Conservation (phyloP, 1,140 invertebrate genomes). For the Neodiprion pinetum region DNA sequence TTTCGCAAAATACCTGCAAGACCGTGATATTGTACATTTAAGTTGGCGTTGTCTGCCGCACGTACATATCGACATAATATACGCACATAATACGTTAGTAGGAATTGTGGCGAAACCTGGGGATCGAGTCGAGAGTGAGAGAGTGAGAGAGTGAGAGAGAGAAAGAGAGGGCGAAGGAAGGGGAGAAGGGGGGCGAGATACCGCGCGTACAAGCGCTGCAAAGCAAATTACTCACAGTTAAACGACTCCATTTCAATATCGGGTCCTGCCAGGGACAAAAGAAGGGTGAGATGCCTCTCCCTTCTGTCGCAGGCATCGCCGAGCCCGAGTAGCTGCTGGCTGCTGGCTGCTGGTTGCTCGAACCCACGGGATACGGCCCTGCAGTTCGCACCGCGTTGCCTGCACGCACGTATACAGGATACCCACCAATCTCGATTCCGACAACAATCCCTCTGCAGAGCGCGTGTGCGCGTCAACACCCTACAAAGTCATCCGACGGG, state of each 20-base stretch:
- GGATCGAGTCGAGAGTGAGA: constrained; percentile 24
- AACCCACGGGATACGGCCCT: not conserved
- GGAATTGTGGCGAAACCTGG: not conserved
- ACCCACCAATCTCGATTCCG: not conserved
- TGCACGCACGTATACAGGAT: not conserved
- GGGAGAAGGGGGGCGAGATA: constrained; percentile 27
- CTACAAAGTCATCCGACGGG: no score
- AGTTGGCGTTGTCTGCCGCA: no score
- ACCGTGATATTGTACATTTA: no score
- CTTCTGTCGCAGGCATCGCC: constrained; percentile 41
- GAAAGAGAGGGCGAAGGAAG: not conserved
- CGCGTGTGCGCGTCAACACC: no score
- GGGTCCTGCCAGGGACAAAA: constrained; percentile 63
- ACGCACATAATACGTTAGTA: no score
- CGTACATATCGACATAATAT: no score
- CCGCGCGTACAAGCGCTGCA: constrained; percentile 41
- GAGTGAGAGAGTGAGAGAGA: constrained; percentile 32
- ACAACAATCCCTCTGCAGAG: not conserved
- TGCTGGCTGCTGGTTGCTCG: not conserved
- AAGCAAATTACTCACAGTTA: constrained; percentile 67
- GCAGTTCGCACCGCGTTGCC: not conserved
- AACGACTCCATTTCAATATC: constrained; percentile 67
- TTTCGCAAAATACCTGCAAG: no score
- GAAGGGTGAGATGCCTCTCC: constrained; percentile 63
- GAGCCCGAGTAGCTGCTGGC: not conserved